Conservation (phyloP, 2,113 vertebrate genomes). For the Bujurquina vittata region DNA sequence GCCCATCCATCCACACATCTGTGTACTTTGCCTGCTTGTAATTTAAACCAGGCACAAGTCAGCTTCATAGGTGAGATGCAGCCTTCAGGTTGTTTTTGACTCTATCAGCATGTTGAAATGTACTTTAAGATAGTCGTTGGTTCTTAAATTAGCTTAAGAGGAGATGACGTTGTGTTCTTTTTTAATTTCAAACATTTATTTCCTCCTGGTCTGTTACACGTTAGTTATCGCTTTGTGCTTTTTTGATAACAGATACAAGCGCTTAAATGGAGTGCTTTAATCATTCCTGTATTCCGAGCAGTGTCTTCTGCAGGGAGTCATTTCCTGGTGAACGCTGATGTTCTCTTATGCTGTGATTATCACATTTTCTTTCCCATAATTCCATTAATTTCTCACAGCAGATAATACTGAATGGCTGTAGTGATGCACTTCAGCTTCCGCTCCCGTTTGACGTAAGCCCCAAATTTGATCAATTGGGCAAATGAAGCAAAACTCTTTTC, state of each 20-base stretch:
- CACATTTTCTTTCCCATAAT: conserved; percentile 40
- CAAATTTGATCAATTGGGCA: conserved; percentile 60
- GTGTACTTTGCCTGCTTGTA: not conserved
- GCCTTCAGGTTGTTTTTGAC: not conserved
- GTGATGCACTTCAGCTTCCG: not conserved
- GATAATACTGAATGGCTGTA: conserved; percentile 28
- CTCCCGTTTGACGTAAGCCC: conserved; percentile 25
- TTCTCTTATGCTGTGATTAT: conserved; percentile 56
- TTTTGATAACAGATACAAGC: conserved; percentile 9
- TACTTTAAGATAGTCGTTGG: not conserved
- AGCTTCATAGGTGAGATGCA: not conserved
- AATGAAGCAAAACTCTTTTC: conserved; percentile 27
- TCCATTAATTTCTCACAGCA: conserved; percentile 37
- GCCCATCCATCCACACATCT: conserved; percentile 50
- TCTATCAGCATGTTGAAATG: not conserved
- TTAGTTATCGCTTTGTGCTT: conserved; percentile 5
- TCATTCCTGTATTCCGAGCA: conserved; percentile 36
- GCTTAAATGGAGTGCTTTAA: conserved; percentile 41
- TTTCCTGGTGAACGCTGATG: conserved; percentile 51
- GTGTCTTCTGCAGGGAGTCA: conserved; percentile 31
- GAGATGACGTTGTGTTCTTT: not conserved
- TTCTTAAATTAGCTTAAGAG: not conserved
- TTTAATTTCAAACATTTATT: not conserved
- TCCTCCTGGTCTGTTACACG: not conserved
- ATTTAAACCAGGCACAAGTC: conserved; percentile 13